Evolutionary conservation across 2,888 invertebrate species (phyloP).

Genomic region (Tridacna crocea): DNA sequence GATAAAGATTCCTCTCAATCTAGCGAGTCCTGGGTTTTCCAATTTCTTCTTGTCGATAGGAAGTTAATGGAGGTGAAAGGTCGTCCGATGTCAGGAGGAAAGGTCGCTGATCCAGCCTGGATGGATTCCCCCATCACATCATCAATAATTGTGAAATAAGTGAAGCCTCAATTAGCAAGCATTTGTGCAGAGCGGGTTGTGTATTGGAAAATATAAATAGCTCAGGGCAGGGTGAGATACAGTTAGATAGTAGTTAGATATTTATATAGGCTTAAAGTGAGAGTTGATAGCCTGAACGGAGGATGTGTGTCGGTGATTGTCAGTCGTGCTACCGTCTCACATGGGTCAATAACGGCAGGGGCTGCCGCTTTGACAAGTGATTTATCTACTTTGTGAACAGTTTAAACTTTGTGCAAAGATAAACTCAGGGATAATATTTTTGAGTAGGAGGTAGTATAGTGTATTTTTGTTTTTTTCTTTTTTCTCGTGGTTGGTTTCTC

Average conservation of each 20-base stretch:
- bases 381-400: constrained; percentile 8
- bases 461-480: background rate
- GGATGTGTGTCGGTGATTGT: constrained; percentile 19
- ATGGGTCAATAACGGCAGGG: constrained; percentile 3
- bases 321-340: constrained; percentile 1
- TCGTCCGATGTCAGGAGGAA: constrained; percentile 33
- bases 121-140: constrained; percentile 58
- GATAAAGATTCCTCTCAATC: background rate
- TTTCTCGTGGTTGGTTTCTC: constrained; percentile 3
- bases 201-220: constrained; percentile 68
- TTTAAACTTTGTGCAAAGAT: background rate
- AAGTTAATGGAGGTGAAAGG: constrained; percentile 54
- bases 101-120: constrained; percentile 50
- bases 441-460: background rate
- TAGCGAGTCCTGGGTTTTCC: background rate
- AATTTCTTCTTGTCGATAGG: constrained; percentile 17
- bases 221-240: constrained; percentile 51
- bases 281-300: constrained; percentile 40
- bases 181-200: constrained; percentile 58
- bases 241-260: constrained; percentile 59
- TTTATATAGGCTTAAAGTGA: constrained; percentile 45
- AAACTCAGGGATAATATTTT: background rate
- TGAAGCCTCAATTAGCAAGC: constrained; percentile 61
- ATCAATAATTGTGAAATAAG: constrained; percentile 67
- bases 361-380: background rate